These are phyloP conservation scores for Tetramorium alpestre DNA, from an alignment of 1,140 invertebrate genomes.

Conservation along the genomic window DNA sequence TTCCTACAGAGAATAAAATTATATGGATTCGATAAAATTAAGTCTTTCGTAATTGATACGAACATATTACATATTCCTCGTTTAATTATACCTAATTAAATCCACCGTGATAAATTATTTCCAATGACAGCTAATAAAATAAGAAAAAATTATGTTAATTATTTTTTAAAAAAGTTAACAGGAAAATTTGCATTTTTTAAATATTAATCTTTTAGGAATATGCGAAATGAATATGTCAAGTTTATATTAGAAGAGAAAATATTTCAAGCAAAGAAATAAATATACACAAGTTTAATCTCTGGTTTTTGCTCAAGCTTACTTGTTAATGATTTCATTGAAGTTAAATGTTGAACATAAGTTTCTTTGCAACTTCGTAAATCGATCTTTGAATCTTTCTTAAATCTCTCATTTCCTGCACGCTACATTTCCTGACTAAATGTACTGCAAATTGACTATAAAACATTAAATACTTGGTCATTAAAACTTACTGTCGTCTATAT, in stretches of 20 bases:
- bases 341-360: slow-evolving; percentile 42
- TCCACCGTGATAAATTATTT: background rate
- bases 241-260: slow-evolving; percentile 19
- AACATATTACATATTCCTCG: background rate
- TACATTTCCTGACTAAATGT: slow-evolving; percentile 30
- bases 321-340: slow-evolving; percentile 52
- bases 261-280: slow-evolving; percentile 11
- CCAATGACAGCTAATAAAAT: background rate
- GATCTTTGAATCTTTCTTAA: slow-evolving; percentile 22
- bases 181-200: background rate
- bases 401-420: slow-evolving; percentile 5
- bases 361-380: slow-evolving; percentile 28
- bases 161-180: background rate
- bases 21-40: slow-evolving; percentile 15
- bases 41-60: background rate
- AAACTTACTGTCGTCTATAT: background rate
- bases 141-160: background rate
- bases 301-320: slow-evolving; percentile 18
- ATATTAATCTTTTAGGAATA: background rate
- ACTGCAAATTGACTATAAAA: slow-evolving; percentile 32
- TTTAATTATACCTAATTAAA: slow-evolving; percentile 32
- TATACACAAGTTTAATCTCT: slow-evolving; percentile 7
- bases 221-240: background rate
- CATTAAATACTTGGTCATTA: slow-evolving; percentile 28
- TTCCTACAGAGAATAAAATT: background rate